These are phyloP conservation scores for Odocoileus hemionus DNA, from an alignment of 2,113 vertebrate species.

Conservation along the genomic window DNA sequence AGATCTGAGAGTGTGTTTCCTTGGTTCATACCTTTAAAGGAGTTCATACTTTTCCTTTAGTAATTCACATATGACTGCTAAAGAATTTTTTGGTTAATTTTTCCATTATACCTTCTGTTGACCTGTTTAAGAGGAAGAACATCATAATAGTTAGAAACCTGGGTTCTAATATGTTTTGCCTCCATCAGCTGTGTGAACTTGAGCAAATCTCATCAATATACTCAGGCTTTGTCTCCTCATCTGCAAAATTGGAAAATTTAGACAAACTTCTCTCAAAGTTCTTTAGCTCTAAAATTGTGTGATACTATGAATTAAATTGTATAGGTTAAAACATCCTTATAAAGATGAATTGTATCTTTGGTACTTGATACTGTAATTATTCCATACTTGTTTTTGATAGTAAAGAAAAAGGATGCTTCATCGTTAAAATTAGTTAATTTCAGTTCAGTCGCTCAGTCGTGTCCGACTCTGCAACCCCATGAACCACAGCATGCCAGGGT, in stretches of 20 bases:
- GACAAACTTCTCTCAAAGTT: neutral
- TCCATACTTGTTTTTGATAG: neutral
- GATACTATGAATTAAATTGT: neutral
- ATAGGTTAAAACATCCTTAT: neutral
- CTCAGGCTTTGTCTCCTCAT: neutral
- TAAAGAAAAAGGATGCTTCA: neutral
- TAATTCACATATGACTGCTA: neutral
- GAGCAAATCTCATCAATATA: neutral
- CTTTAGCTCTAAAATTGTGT: neutral
- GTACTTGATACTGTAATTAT: neutral
- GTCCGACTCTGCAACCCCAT: too few species aligned
- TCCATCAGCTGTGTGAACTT: neutral
- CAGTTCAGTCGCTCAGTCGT: too few species aligned
- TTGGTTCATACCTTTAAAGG: neutral
- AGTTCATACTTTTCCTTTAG: neutral
- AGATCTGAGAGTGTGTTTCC: neutral
- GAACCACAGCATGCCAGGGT: too few species aligned
- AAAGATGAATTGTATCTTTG: neutral
- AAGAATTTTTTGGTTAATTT: neutral
- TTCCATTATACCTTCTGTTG: neutral
- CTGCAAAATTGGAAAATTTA: neutral
- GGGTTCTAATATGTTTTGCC: neutral
- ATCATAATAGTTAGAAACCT: neutral
- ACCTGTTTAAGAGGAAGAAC: neutral
- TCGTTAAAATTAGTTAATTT: neutral